A percentile compares a stretch with the other conserved stretches of the same genome.
Evolutionary conservation across 2,113 vertebrate genomes (phyloP).

Genomic region (Jacana jacana): DNA sequence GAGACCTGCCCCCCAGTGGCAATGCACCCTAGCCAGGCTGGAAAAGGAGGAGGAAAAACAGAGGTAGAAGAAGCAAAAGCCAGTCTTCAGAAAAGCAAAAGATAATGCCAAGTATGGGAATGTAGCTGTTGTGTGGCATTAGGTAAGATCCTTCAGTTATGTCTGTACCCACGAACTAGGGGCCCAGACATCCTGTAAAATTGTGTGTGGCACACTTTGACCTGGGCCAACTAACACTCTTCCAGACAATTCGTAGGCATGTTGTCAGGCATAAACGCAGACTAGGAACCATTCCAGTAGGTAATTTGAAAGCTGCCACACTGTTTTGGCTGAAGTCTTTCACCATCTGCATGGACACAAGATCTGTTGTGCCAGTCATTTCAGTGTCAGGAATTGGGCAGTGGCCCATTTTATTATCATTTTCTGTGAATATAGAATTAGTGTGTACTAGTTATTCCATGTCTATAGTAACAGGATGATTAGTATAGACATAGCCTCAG

Average conservation of each 20-base stretch:
- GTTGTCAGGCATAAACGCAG: not conserved
- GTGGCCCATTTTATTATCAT: not conserved
- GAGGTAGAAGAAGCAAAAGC: not conserved
- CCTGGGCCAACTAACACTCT: not conserved
- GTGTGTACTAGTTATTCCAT: not conserved
- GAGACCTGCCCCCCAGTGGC: not conserved
- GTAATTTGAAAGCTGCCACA: not conserved
- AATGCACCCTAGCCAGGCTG: not conserved
- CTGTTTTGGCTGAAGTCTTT: not conserved
- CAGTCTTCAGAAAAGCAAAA: not conserved
- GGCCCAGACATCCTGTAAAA: rapidly evolving
- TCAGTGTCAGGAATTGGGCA: not conserved
- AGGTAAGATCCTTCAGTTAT: not conserved
- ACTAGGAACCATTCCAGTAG: not conserved
- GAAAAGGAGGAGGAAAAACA: not conserved
- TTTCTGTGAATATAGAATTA: not conserved
- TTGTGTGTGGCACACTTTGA: not conserved
- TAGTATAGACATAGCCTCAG: not conserved
- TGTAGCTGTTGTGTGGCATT: not conserved
- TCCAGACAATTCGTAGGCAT: not conserved
- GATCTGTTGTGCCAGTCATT: not conserved
- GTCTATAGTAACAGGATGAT: not conserved
- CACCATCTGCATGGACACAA: not conserved
- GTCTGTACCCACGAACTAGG: not conserved
- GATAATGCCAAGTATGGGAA: not conserved